These are phyloP conservation scores for Intellagama lesueurii DNA, from an alignment of 2,797 vertebrate species.

Conservation along the genomic window DNA sequence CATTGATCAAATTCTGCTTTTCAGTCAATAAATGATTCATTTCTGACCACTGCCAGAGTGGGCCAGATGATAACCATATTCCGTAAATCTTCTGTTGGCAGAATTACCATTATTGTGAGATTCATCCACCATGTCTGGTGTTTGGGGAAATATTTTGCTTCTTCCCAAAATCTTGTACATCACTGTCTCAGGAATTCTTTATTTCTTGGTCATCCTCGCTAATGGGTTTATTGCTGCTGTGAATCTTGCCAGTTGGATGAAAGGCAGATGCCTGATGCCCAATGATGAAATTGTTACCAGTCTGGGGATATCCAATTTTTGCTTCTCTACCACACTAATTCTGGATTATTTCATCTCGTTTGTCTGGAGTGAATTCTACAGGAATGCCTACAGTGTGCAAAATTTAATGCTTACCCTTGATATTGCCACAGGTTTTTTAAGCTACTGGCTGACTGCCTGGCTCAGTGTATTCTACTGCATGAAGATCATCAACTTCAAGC, in stretches of 20 bases:
- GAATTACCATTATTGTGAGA: neutral
- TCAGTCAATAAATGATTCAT: slow-evolving; percentile 1
- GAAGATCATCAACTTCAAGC: slow-evolving; percentile 66
- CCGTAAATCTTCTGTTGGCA: neutral
- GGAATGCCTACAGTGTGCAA: neutral
- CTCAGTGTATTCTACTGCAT: slow-evolving; percentile 69
- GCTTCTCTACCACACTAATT: neutral
- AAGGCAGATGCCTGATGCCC: neutral
- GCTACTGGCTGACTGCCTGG: slow-evolving; percentile 68
- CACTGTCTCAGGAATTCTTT: neutral
- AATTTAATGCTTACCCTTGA: neutral
- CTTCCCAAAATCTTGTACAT: neutral
- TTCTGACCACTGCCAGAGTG: neutral
- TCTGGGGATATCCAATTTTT: neutral
- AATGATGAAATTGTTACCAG: neutral
- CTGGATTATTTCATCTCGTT: neutral
- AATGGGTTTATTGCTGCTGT: slow-evolving; percentile 9
- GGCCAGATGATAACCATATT: neutral
- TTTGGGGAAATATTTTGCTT: neutral
- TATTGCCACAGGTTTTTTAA: neutral
- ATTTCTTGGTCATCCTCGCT: neutral
- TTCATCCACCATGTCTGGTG: too few species aligned
- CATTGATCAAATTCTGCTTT: neutral
- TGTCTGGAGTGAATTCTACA: neutral
- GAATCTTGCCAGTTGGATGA: neutral